Evolutionary conservation across 2,797 vertebrate species (phyloP).

Genomic region (Siniperca scherzeri): DNA sequence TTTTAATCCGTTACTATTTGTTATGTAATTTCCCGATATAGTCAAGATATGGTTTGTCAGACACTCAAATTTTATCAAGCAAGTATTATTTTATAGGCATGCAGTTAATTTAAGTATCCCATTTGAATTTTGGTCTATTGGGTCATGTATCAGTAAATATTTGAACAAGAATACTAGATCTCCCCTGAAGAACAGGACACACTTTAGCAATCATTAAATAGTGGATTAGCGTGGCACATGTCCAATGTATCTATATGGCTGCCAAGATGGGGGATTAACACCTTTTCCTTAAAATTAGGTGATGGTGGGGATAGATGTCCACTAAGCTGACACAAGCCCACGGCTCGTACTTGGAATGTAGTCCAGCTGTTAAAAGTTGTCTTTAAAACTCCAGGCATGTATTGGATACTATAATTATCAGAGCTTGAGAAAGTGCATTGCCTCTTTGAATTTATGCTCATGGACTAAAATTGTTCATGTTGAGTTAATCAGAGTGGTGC

Average conservation of each 20-base stretch:
- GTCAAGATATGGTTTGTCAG: conserved; percentile 24
- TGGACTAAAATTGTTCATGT: conserved; percentile 20
- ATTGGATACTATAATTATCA: conserved; percentile 33
- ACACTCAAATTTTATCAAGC: conserved; percentile 22
- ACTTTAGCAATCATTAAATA: conserved; percentile 51
- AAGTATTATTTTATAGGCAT: conserved; percentile 37
- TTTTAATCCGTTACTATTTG: conserved; percentile 3
- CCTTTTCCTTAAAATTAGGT: conserved; percentile 69
- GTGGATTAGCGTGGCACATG: conserved; percentile 53
- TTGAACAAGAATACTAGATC: conserved; percentile 55
- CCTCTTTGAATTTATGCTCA: conserved; percentile 12
- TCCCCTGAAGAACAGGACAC: conserved; percentile 48
- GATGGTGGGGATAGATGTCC: conserved; percentile 52
- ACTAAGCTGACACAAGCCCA: conserved; percentile 51
- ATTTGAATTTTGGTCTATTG: conserved; percentile 32
- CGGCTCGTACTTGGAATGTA: conserved; percentile 37
- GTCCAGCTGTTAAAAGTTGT: conserved; percentile 40
- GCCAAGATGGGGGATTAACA: conserved; percentile 74
- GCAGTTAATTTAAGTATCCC: conserved; percentile 31
- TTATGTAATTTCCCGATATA: conserved; percentile 34
- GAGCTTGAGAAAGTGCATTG: conserved; percentile 17
- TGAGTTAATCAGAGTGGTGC: not conserved
- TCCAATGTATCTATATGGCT: conserved; percentile 53
- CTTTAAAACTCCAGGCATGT: conserved; percentile 23
- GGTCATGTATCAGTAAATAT: conserved; percentile 53